Evolutionary conservation across 1,140 invertebrate species (phyloP).

Genomic region (Macrobrachium nipponense): DNA sequence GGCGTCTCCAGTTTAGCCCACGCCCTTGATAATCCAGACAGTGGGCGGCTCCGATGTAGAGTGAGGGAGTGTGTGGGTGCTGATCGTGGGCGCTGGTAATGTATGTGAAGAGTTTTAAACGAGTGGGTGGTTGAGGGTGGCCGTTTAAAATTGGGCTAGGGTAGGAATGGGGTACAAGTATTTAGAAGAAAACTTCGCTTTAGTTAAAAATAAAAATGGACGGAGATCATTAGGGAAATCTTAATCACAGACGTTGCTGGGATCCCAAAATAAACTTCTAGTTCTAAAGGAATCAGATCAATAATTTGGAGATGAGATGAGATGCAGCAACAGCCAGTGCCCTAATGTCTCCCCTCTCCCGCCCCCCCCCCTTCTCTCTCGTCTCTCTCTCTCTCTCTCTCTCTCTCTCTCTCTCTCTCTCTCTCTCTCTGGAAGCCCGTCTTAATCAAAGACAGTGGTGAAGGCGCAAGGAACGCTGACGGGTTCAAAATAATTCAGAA

Average conservation of each 20-base stretch:
- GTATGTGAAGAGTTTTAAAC: not conserved
- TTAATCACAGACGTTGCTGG: no score
- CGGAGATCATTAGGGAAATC: no score
- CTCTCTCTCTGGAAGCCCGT: no score
- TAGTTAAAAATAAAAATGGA: no score
- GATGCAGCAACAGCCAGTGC: no score
- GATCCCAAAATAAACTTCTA: no score
- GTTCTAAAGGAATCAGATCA: no score
- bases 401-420: constrained; percentile 24
- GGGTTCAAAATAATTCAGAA: no score
- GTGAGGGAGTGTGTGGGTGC: constrained; percentile 28
- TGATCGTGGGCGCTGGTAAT: not conserved
- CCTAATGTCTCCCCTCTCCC: not conserved
- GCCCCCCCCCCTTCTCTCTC: not conserved
- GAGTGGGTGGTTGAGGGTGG: constrained; percentile 4
- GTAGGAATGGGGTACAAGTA: not conserved
- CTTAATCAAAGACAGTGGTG: not conserved
- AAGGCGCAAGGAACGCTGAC: no score
- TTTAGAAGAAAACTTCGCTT: no score
- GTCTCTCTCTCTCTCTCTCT: constrained; percentile 24
- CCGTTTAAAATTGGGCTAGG: not conserved
- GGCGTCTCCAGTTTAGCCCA: constrained; percentile 50
- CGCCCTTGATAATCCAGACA: constrained; percentile 53
- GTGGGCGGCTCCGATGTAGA: constrained; percentile 44
- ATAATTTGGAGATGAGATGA: no score